A percentile compares a stretch with the other conserved stretches of the same genome.
Conservation (phyloP, 2,888 invertebrate genomes). For the Xanthorhoe designata region DNA sequence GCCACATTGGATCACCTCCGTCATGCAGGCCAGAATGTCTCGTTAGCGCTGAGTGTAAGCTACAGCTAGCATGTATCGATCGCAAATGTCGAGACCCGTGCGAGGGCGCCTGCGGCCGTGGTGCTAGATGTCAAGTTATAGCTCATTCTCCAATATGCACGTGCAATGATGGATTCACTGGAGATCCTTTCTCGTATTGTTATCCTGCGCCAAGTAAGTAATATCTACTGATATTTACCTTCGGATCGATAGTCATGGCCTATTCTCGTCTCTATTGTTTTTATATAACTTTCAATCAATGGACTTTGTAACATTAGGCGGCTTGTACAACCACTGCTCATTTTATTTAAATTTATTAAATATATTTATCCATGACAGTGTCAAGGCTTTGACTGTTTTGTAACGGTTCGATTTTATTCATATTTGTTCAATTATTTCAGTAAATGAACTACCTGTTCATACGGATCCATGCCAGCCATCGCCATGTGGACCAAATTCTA, state of each 20-base stretch:
- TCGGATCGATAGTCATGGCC: not conserved
- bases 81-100: constrained; percentile 91
- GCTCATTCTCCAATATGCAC: constrained; percentile 91
- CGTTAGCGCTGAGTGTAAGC: constrained; percentile 89
- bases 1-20: constrained; percentile 91
- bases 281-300: not conserved
- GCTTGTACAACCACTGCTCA: too few relatives aligned
- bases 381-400: too few relatives aligned
- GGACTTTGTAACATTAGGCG: too few relatives aligned
- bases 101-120: constrained; percentile 90
- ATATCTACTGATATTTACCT: not conserved
- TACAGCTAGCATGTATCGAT: constrained; percentile 89
- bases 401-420: too few relatives aligned
- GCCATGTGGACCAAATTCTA: constrained; percentile 88
- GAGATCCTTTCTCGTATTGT: constrained; percentile 90
- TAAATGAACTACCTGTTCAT: constrained; percentile 49
- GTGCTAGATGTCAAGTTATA: constrained; percentile 89
- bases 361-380: too few relatives aligned
- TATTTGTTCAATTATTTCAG: constrained; percentile 49
- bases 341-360: too few relatives aligned
- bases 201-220: constrained; percentile 83
- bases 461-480: constrained; percentile 88
- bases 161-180: constrained; percentile 88
- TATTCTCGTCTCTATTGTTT: too few relatives aligned
- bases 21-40: constrained; percentile 91